These are phyloP conservation scores for Pelmatolapia mariae DNA, from an alignment of 2,113 vertebrate genomes.

Conservation along the genomic window DNA sequence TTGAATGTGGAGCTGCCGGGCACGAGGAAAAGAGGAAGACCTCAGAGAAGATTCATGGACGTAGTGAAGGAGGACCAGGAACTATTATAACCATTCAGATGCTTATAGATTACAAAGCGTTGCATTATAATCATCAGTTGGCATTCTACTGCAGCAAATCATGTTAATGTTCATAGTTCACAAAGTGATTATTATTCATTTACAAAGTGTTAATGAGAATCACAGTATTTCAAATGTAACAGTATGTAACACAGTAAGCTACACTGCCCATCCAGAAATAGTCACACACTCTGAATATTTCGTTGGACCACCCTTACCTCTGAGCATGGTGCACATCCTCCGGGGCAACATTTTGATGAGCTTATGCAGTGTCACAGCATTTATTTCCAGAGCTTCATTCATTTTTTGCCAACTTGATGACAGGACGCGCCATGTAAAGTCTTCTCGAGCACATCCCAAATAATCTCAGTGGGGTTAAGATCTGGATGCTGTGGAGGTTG, in stretches of 20 bases:
- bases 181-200: neutral
- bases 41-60: neutral
- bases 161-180: neutral
- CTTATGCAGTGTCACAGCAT: neutral
- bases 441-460: no score
- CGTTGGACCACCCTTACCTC: neutral
- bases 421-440: no score
- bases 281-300: neutral
- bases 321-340: neutral
- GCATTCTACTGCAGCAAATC: neutral
- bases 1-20: rapidly evolving
- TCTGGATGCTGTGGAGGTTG: no score
- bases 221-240: neutral
- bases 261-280: rapidly evolving
- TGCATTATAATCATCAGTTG: neutral
- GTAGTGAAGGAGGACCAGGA: neutral
- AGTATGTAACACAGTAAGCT: neutral
- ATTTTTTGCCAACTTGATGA: neutral
- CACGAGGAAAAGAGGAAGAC: neutral
- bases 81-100: neutral
- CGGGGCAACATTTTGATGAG: neutral
- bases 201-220: neutral
- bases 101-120: neutral
- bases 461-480: no score
- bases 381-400: neutral